Evolutionary conservation across 2,888 invertebrate species (phyloP).

Genomic region (Agrotis segetum): DNA sequence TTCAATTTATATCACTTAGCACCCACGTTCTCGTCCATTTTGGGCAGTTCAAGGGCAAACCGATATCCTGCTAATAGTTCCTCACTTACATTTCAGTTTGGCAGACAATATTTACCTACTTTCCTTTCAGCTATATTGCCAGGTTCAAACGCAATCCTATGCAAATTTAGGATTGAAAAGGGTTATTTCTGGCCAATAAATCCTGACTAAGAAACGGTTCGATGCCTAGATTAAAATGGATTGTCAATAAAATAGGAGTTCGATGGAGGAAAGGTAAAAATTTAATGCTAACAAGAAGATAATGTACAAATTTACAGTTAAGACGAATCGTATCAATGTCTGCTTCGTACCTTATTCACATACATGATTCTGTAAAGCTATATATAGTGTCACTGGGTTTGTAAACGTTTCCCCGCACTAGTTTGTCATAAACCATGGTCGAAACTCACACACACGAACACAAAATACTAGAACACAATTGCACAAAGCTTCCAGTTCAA

Average conservation of each 20-base stretch:
- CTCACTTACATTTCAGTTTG: conserved; percentile 25
- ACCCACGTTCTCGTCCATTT: conserved; percentile 17
- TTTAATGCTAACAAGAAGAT: background rate
- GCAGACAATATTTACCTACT: conserved; percentile 49
- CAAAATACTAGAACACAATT: background rate
- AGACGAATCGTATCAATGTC: background rate
- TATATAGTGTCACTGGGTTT: too few relatives aligned
- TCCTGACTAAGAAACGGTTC: conserved; percentile 41
- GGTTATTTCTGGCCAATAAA: conserved; percentile 56
- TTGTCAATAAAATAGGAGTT: conserved; percentile 23
- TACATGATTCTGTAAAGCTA: too few relatives aligned
- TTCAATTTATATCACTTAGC: conserved; percentile 46
- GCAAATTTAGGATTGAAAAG: conserved; percentile 58
- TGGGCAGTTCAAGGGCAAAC: conserved; percentile 26
- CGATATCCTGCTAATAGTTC: conserved; percentile 36
- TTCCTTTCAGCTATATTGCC: conserved; percentile 49
- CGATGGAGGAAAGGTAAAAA: background rate
- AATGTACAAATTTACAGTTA: background rate
- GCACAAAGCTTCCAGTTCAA: too few relatives aligned
- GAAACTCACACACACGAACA: too few relatives aligned
- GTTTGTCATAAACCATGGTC: too few relatives aligned
- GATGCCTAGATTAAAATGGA: conserved; percentile 56
- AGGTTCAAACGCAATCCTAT: conserved; percentile 58
- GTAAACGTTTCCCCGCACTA: too few relatives aligned
- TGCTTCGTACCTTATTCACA: too few relatives aligned